Percentiles rank a stretch among this genome's conserved stretches.
phyloP scores from a whole-genome alignment of 2,113 vertebrate species.

The Asarcornis scutulata region DNA sequence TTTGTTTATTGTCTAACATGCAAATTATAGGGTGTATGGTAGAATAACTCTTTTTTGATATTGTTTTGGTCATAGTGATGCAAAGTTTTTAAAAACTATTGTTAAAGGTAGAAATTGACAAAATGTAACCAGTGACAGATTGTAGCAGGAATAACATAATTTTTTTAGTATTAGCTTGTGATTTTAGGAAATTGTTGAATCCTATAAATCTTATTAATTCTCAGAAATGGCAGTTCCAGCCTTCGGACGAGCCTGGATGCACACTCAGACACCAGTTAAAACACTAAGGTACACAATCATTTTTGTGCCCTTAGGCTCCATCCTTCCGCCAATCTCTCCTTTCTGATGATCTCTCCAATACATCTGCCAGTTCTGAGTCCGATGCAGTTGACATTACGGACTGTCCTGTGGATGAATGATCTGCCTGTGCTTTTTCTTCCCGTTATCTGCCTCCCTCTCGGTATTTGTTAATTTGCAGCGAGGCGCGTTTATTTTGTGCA shows the following conservation, averaged over 20 bases:
- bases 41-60: not conserved
- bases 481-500: not conserved
- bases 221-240: not conserved
- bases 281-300: not conserved
- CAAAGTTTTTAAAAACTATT: not conserved
- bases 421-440: not conserved
- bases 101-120: not conserved
- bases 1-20: not conserved
- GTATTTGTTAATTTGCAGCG: not conserved
- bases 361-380: not conserved
- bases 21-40: not conserved
- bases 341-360: not conserved
- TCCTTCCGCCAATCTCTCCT: not conserved
- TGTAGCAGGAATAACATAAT: not conserved
- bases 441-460: not conserved
- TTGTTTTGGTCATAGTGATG: not conserved
- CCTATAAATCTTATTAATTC: not conserved
- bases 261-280: not conserved
- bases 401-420: not conserved
- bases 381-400: not conserved
- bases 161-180: not conserved
- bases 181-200: not conserved
- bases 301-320: not conserved
- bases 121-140: not conserved
- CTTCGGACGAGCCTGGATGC: not conserved